Conservation (phyloP, 2,888 invertebrate species). For the Nephrotoma appendiculata region DNA sequence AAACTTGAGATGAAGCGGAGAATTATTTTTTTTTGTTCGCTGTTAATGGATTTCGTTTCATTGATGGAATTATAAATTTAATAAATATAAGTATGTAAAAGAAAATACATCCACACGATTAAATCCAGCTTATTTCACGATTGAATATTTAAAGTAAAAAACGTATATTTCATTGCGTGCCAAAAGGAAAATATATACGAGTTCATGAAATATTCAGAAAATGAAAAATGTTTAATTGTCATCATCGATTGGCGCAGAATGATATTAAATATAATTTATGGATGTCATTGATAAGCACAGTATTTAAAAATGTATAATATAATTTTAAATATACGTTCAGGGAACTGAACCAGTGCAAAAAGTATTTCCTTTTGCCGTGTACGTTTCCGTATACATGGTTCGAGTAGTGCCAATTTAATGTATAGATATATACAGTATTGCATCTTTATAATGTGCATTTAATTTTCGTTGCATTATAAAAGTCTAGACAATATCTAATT, state of each 20-base stretch:
- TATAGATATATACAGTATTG: too few relatives aligned
- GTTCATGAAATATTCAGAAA: not conserved
- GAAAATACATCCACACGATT: not conserved
- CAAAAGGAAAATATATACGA: not conserved
- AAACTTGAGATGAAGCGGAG: not conserved
- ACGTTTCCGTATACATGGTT: not conserved
- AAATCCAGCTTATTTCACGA: not conserved
- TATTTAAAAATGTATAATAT: not conserved
- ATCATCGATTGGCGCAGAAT: not conserved
- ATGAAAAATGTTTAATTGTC: not conserved
- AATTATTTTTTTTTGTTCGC: not conserved
- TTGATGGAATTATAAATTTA: not conserved
- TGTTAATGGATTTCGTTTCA: not conserved
- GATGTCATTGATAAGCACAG: not conserved
- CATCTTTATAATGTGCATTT: too few relatives aligned
- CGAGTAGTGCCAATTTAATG: too few relatives aligned
- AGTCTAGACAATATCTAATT: not conserved
- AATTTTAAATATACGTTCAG: not conserved
- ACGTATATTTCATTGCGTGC: not conserved
- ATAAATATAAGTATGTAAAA: not conserved
- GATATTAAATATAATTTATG: constrained; percentile 4
- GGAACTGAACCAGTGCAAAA: not conserved
- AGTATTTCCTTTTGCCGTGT: not conserved
- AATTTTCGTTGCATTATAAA: not conserved
- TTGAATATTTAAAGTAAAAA: not conserved